A percentile compares a stretch with the other conserved stretches of the same genome.
phyloP scores from a whole-genome alignment of 2,113 vertebrate genomes.

The Thinocorus orbignyianus region DNA sequence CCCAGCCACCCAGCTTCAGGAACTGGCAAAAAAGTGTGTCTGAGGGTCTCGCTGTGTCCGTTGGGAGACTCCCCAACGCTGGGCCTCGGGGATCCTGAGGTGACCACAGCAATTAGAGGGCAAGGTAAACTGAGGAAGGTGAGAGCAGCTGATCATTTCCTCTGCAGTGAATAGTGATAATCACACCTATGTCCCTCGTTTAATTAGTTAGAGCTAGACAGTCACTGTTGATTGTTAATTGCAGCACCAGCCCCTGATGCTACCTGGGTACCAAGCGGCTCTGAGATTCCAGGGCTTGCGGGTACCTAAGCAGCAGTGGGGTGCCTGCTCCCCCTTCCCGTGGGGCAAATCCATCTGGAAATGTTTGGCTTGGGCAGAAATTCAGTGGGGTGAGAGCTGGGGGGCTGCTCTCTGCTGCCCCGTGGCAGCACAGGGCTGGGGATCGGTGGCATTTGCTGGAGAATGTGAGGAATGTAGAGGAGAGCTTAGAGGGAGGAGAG shows the following conservation, averaged over 20 bases:
- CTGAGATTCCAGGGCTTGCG: rapidly evolving
- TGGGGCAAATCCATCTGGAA: rapidly evolving
- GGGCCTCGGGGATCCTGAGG: neutral
- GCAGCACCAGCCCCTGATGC: neutral
- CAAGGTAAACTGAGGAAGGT: neutral
- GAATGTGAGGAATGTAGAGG: conserved; percentile 72
- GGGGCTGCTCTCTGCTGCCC: neutral
- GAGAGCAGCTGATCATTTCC: neutral
- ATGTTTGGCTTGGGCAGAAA: neutral
- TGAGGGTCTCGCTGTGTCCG: neutral
- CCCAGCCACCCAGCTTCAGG: neutral
- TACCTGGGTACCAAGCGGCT: neutral
- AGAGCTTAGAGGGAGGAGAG: conserved; percentile 43
- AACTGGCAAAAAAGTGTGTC: rapidly evolving
- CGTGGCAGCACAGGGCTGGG: neutral
- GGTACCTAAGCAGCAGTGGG: rapidly evolving
- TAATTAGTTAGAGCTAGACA: neutral
- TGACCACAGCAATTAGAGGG: neutral
- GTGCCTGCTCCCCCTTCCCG: neutral
- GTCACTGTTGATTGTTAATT: neutral
- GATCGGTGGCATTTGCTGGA: neutral
- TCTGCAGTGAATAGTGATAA: neutral
- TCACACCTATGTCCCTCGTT: neutral
- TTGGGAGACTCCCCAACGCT: neutral
- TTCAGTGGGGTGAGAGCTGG: neutral